Conservation (phyloP, 2,888 invertebrate genomes). For the Torymus texanus region DNA sequence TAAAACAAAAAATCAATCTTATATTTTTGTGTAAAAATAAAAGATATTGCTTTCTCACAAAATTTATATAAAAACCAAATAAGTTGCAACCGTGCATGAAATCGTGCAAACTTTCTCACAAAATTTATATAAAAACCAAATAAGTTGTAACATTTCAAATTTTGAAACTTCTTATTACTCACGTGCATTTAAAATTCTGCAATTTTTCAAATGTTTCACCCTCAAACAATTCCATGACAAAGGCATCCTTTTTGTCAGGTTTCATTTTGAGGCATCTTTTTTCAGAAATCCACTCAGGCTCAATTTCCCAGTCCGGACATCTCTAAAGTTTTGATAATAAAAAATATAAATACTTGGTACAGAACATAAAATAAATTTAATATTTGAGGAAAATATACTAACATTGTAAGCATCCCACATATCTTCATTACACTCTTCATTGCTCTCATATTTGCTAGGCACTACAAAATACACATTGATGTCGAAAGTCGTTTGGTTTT, state of each 20-base stretch:
- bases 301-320: slow-evolving; percentile 79
- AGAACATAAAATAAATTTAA: slow-evolving; percentile 59
- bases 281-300: slow-evolving; percentile 82
- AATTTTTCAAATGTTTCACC: slow-evolving; percentile 84
- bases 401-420: slow-evolving; percentile 81
- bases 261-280: slow-evolving; percentile 77
- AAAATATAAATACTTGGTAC: slow-evolving; percentile 17
- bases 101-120: neutral
- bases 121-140: neutral
- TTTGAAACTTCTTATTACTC: neutral
- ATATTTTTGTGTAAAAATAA: too few relatives aligned
- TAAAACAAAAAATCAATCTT: slow-evolving; percentile 7
- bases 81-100: slow-evolving; percentile 76
- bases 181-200: slow-evolving; percentile 82
- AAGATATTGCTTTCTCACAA: neutral
- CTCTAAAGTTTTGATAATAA: slow-evolving; percentile 72
- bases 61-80: neutral
- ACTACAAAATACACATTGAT: slow-evolving; percentile 77
- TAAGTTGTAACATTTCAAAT: neutral
- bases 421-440: slow-evolving; percentile 78
- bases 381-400: slow-evolving; percentile 62
- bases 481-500: slow-evolving; percentile 59
- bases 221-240: slow-evolving; percentile 86
- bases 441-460: slow-evolving; percentile 75
- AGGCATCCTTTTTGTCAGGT: slow-evolving; percentile 83